Evolutionary conservation across 2,113 vertebrate species (phyloP).

Genomic region (Zosterops japonicus): DNA sequence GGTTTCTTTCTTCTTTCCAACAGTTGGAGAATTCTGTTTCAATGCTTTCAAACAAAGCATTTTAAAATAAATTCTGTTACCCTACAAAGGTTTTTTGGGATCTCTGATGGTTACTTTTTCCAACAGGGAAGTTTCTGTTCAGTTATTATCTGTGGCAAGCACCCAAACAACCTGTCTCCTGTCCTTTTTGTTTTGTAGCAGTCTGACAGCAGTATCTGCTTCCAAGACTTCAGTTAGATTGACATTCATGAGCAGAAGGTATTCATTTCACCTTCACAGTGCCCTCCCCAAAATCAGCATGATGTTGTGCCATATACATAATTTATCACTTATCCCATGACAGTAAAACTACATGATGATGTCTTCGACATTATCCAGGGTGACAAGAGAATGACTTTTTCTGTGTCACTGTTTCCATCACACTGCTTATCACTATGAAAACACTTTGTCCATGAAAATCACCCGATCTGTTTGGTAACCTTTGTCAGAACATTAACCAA

Average conservation of each 20-base stretch:
- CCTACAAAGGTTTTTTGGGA: not conserved
- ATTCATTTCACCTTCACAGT: slow-evolving; percentile 28
- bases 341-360: not conserved
- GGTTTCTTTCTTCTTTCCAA: not conserved
- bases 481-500: not conserved
- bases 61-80: not conserved
- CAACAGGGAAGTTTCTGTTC: not conserved
- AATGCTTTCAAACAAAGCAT: not conserved
- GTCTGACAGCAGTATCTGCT: not conserved
- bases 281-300: slow-evolving; percentile 22
- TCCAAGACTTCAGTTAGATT: not conserved
- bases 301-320: slow-evolving; percentile 2
- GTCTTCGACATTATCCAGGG: not conserved
- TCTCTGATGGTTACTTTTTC: not conserved
- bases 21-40: not conserved
- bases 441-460: not conserved
- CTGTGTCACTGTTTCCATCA: not conserved
- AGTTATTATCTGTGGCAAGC: not conserved
- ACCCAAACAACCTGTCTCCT: not conserved
- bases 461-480: not conserved
- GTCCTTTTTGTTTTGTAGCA: not conserved
- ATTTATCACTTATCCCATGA: slow-evolving; percentile 5
- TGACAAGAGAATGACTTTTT: not conserved
- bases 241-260: slow-evolving; percentile 3
- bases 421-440: not conserved